Conservation (phyloP, 2,113 vertebrate species). For the Motacilla alba region DNA sequence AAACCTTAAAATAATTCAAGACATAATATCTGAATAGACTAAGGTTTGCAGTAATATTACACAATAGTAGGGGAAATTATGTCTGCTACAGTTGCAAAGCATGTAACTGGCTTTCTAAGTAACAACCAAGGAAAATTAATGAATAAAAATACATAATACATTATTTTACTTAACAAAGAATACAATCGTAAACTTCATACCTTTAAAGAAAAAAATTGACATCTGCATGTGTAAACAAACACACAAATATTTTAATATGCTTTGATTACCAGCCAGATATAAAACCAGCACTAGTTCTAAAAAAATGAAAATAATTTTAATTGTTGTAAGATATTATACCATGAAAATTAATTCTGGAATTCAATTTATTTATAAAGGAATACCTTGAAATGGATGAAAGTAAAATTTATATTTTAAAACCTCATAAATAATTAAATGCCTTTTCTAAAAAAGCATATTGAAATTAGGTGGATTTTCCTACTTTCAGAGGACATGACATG, state of each 20-base stretch:
- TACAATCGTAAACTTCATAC: neutral
- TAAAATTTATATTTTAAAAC: conserved; percentile 6
- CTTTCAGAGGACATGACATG: neutral
- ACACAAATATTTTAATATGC: neutral
- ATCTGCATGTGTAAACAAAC: neutral
- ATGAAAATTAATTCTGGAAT: conserved; percentile 16
- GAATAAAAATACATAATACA: neutral
- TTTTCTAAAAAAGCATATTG: neutral
- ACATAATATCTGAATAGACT: neutral
- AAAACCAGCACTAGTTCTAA: conserved; percentile 26
- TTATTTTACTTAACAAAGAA: neutral
- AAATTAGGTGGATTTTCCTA: neutral
- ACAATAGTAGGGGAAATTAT: neutral
- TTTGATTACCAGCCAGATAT: neutral
- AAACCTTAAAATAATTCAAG: neutral
- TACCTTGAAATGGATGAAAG: neutral
- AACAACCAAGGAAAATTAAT: neutral
- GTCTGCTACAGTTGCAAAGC: neutral
- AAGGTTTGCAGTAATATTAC: neutral
- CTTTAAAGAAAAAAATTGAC: neutral
- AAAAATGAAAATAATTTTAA: neutral
- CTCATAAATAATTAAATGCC: conserved; percentile 27
- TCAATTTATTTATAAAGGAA: neutral
- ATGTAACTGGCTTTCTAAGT: neutral
- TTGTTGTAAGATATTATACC: neutral